phyloP scores from a whole-genome alignment of 2,113 vertebrate genomes.

The Glareola pratincola region DNA sequence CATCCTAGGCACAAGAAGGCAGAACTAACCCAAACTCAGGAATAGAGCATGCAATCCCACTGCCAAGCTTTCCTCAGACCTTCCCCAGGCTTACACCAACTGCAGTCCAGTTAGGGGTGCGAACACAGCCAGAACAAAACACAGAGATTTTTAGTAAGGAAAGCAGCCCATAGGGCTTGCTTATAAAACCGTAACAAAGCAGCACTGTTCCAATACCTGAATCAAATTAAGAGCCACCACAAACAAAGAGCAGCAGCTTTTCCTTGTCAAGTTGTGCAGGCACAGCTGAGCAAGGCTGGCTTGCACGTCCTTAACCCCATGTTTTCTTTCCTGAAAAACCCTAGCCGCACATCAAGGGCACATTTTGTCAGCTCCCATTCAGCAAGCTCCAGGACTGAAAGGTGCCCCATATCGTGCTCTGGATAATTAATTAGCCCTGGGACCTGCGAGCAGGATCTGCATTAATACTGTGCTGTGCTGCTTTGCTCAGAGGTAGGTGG shows the following conservation, averaged over 20 bases:
- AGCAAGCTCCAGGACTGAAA: not conserved
- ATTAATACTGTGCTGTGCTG: not conserved
- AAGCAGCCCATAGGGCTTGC: not conserved
- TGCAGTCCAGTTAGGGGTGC: not conserved
- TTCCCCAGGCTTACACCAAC: not conserved
- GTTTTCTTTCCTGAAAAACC: not conserved
- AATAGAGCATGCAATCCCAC: not conserved
- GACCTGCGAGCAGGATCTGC: not conserved
- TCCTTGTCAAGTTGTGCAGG: not conserved
- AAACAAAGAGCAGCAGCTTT: not conserved
- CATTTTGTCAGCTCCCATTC: not conserved
- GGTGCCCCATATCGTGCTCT: not conserved
- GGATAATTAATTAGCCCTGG: not conserved
- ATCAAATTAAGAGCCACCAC: not conserved
- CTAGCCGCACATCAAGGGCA: not conserved
- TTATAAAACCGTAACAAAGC: not conserved
- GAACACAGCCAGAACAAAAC: not conserved
- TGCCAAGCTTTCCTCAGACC: not conserved
- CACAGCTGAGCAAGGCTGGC: not conserved
- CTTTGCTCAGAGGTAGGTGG: not conserved
- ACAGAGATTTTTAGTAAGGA: not conserved
- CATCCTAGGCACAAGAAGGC: accelerated
- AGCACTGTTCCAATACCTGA: not conserved
- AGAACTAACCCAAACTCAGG: not conserved
- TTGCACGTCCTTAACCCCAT: not conserved